Conservation (phyloP, 2,797 vertebrate genomes). For the Pangasius djambal region DNA sequence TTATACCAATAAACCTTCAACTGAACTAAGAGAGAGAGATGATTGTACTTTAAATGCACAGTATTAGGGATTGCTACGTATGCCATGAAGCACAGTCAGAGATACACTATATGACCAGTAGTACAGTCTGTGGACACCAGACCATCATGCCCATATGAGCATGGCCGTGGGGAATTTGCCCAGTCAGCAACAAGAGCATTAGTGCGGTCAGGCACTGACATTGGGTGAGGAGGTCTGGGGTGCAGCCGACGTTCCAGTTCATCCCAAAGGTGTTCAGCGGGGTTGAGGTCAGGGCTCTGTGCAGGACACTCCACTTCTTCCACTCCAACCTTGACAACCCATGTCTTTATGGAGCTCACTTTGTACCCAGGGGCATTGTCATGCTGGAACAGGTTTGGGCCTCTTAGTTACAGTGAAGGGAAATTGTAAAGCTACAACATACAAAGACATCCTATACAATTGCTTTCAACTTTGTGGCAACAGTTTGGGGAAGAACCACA, state of each 20-base stretch:
- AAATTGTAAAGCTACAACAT: background rate
- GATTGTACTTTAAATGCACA: background rate
- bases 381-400: background rate
- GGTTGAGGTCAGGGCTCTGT: background rate
- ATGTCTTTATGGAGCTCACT: background rate
- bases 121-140: background rate
- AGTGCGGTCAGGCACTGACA: background rate
- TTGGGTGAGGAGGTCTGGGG: background rate
- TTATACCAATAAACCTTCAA: background rate
- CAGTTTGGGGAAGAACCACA: background rate
- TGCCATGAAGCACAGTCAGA: background rate
- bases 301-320: background rate
- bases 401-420: background rate
- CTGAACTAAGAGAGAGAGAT: background rate
- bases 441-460: background rate
- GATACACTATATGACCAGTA: background rate
- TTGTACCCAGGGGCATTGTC: background rate
- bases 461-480: background rate
- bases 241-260: background rate
- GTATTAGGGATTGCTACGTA: background rate
- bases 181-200: background rate
- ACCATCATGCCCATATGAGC: background rate
- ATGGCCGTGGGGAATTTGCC: background rate
- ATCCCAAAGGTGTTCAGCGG: background rate
- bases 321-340: background rate